Evolutionary conservation across 92 coral and sea anemone species (phyloP).

Genomic region (Phenganax marumi): DNA sequence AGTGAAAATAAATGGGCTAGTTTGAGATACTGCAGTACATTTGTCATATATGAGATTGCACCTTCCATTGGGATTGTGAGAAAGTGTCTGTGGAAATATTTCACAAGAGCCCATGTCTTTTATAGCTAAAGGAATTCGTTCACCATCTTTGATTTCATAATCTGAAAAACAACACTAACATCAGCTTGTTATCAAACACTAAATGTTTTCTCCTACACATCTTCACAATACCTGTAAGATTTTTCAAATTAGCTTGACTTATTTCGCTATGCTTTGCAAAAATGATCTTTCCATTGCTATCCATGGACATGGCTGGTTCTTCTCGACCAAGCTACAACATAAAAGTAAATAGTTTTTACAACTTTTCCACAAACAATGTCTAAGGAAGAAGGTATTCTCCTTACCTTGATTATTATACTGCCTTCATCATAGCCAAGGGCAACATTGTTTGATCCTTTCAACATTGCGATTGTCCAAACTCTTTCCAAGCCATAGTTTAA

Average conservation of each 20-base stretch:
- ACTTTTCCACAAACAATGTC: not conserved
- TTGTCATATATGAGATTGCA: constrained; percentile 19
- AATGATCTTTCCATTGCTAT: constrained; percentile 88
- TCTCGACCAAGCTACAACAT: constrained; percentile 83
- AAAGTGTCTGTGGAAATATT: constrained; percentile 87
- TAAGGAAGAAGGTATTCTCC: no score
- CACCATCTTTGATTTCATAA: constrained; percentile 91
- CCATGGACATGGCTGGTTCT: constrained; percentile 99
- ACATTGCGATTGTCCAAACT: constrained; percentile 94
- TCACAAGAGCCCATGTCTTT: constrained; percentile 99
- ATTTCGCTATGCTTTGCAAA: constrained; percentile 98
- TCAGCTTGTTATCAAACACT: not conserved
- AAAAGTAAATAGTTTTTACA: not conserved
- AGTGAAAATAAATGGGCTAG: not conserved
- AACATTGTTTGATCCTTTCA: constrained; percentile 95
- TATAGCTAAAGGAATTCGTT: constrained; percentile 82
- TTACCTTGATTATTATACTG: constrained; percentile 92
- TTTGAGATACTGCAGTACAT: no score
- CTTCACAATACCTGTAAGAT: constrained; percentile 63
- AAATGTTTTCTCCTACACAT: not conserved
- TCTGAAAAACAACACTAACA: constrained; percentile 50
- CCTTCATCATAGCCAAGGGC: constrained; percentile 99
- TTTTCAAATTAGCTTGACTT: constrained; percentile 92
- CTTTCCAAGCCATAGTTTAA: constrained; percentile 93
- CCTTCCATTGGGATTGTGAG: constrained; percentile 99